These are phyloP conservation scores for Betta splendens DNA, from an alignment of 2,797 vertebrate species.

Conservation along the genomic window DNA sequence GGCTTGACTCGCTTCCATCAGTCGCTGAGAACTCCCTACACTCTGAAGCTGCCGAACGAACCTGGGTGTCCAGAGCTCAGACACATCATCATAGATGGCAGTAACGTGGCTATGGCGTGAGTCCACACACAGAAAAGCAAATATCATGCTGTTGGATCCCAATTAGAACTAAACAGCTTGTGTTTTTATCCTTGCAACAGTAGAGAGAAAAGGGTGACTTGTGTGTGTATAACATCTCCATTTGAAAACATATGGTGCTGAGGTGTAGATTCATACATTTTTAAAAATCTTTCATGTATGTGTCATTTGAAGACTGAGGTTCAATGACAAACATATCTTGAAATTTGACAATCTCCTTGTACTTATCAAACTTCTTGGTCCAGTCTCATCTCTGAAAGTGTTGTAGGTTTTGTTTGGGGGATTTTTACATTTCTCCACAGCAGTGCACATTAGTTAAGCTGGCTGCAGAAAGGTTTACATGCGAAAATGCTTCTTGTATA, in stretches of 20 bases:
- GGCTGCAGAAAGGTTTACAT: neutral
- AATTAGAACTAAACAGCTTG: too few relatives aligned
- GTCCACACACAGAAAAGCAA: slow-evolving; percentile 66
- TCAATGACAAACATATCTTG: too few relatives aligned
- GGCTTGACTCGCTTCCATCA: slow-evolving; percentile 92
- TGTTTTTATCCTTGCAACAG: too few relatives aligned
- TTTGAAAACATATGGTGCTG: too few relatives aligned
- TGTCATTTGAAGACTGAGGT: neutral
- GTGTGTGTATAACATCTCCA: too few relatives aligned
- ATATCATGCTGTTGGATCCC: too few relatives aligned
- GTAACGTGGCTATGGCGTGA: slow-evolving; percentile 97
- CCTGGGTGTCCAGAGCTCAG: slow-evolving; percentile 85
- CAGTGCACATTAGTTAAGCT: too few relatives aligned
- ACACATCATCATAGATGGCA: slow-evolving; percentile 95
- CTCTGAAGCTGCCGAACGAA: slow-evolving; percentile 90
- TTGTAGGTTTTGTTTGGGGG: neutral
- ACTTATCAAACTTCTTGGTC: neutral
- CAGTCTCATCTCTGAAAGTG: neutral
- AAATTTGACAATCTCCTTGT: too few relatives aligned
- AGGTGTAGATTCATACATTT: neutral
- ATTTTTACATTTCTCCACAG: slow-evolving; percentile 2
- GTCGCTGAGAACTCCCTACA: slow-evolving; percentile 89
- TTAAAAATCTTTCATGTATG: neutral
- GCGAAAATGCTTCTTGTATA: neutral
- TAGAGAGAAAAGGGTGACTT: too few relatives aligned